Evolutionary conservation across 2,797 vertebrate species (phyloP), one percentile per base, ranked within the genome.

Genomic region (Siniperca undulata): DNA sequence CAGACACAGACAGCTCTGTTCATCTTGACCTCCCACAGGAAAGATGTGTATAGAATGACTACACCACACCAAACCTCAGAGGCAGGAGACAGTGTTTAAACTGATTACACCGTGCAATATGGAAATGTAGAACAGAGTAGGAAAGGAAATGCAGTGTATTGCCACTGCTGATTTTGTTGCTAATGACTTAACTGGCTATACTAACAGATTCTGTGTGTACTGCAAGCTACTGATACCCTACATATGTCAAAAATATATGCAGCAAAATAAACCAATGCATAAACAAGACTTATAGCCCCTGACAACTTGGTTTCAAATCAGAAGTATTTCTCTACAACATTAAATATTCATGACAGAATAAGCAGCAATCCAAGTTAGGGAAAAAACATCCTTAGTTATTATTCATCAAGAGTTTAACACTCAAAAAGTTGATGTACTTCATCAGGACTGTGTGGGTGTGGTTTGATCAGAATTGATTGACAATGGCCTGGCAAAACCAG

Each of bases 1-100:
- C 19, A 30, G 55, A 83, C 77, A 79, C 66, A 70, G 65, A 66
- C 53, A 55, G 70, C 69, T 84, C 77, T 86, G 81, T 82, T 72
- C 75, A 52, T 70, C 65, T 62, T 46, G 38, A 53, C 65, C 71
- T 70, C 46, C 34, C 66, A 81, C 78, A 53, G 75, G 24, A 72
- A 48, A 40, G 40, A 50, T 58, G 42, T 50, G 72, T 4, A 46
- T 70, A 65, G 59, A 50, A 53, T 38, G 53, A 71, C 58, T 48
- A 59, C 38, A 22, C n/a, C 3, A 17, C 22, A 50, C 42, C 52
- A 19, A 66, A 66, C 61, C 68, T 70, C 65, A 27, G 34, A 64
- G 60, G 74, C 30, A 65, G 65, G 61, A 50, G 42, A 4, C 17
- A 20, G n/a, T 14, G 38, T 58, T 74, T 48, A 52, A 81, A 74